Evolutionary conservation across 2,888 invertebrate species (phyloP), one percentile per base, ranked within the genome.

Genomic region (Litoditis marina): DNA sequence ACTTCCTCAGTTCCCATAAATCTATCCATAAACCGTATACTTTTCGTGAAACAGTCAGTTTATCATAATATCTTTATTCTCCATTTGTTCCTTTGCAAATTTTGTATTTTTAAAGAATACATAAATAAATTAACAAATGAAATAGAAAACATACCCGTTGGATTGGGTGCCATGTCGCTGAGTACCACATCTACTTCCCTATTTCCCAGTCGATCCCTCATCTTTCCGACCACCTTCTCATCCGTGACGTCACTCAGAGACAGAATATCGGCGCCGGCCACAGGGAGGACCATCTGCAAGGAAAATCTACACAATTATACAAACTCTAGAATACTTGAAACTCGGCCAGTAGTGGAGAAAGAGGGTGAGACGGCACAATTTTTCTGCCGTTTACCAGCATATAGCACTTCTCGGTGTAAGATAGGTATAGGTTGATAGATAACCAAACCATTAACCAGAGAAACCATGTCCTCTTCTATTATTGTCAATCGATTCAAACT

Each of bases 111-210:
- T n/a, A n/a, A n/a, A n/a, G n/a, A n/a, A n/a, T n/a, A n/a, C n/a
- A n/a, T n/a, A n/a, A n/a, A n/a, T n/a, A n/a, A n/a, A n/a, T 52
- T 51, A 8, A 39, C 6, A n/a, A 32, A 27, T 3, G 8, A 25
- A n/a, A 31, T 16, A 27, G 11, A 13, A 13, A 22, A 31, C 56
- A 22, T 25, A 74, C 82, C 83, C 16, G 77, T 76, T 1, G 81
- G 77, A 65, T 79, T 80, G 1, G 83, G 83, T 13, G 83, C 83
- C 83, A 83, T 83, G 54, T 83, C 83, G 63, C 81, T 82, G 28
- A 83, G 51, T 8, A 83, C 66, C 2, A 75, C 74, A 51, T 83
- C 73, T 2, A 82, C 71, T 32, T 46, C 57, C 22, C 78, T 65
- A 27, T 68, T 71, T 32, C 55, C 51, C 22, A 81, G 60, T 36